Evolutionary conservation across 1,140 invertebrate genomes (phyloP), one percentile per base, ranked within the genome.

Genomic region (Heliconius himera): DNA sequence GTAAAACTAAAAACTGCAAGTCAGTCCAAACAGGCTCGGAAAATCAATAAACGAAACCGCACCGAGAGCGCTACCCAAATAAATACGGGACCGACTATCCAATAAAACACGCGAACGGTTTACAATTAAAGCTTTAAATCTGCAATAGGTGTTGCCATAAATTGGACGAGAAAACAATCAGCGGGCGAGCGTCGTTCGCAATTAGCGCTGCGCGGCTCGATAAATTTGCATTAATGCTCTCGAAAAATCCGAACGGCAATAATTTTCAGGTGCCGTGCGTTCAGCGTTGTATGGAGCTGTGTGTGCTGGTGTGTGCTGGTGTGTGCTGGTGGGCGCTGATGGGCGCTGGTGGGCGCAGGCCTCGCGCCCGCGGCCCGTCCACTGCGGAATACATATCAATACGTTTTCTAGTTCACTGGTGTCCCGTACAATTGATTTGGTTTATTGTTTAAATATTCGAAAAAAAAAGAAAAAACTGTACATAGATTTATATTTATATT

Each of bases 61-160:
- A 91, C 81, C 82, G 82, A 88, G 86, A 82, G 88, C 87, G 76
- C 84, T 85, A 88, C 80, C 88, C 90, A 88, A 91, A 94, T 94
- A 94, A 94, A 94, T 93, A 93, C 89, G 84, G 82, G 83, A 66
- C 83, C 83, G 91, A 92, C 93, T 93, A 94, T 94, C 91, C 93
- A 93, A 94, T 94, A 94, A 94, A 94, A 92, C 93, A 94, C 89
- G 87, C 84, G 90, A 91, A 94, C 92, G 91, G 92, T 93, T 93
- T 92, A 92, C 92, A 93, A 94, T 94, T 94, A 94, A 94, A 92
- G 89, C 91, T 93, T 94, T 94, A 94, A 93, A 94, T 93, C 93
- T 92, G 92, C 91, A 93, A 94, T 94, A 94, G 93, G 93, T 93
- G 93, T 93, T 93, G 92, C 91, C 89, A 94, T 93, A 94, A 94